Evolutionary conservation across 2,888 invertebrate species (phyloP).

Genomic region (Thecophora atra): DNA sequence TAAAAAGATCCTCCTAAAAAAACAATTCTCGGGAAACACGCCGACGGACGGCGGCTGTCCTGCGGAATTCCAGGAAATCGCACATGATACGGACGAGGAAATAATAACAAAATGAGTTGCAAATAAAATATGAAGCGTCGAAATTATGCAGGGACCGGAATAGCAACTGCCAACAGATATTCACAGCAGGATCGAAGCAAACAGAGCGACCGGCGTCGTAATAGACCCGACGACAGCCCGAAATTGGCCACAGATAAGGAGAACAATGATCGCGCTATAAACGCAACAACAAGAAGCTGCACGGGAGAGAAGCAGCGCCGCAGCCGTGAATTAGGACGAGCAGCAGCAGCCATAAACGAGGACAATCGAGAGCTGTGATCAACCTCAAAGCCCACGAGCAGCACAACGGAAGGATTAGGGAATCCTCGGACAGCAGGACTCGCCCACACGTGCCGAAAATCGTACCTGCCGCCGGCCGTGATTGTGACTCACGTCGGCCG

Average conservation of each 20-base stretch:
- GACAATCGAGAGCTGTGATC: not conserved
- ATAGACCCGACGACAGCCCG: not conserved
- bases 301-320: not conserved
- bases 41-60: not conserved
- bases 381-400: not conserved
- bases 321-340: not conserved
- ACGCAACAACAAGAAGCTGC: constrained; percentile 11
- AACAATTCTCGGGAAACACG: not conserved
- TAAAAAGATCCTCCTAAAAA: not conserved
- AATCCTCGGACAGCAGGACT: not conserved
- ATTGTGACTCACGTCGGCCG: not conserved
- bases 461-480: not conserved
- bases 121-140: constrained; percentile 1
- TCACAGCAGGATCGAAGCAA: constrained; percentile 3
- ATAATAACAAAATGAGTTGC: not conserved
- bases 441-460: not conserved
- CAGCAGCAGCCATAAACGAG: not conserved
- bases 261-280: constrained; percentile 32
- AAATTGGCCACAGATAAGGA: constrained; percentile 13
- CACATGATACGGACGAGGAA: not conserved
- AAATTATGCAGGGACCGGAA: constrained; percentile 14
- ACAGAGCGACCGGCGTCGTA: not conserved
- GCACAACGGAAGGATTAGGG: constrained; percentile 10
- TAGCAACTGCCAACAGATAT: not conserved
- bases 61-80: not conserved